Evolutionary conservation across 2,888 invertebrate genomes (phyloP).

Genomic region (Thymelicus lineola): DNA sequence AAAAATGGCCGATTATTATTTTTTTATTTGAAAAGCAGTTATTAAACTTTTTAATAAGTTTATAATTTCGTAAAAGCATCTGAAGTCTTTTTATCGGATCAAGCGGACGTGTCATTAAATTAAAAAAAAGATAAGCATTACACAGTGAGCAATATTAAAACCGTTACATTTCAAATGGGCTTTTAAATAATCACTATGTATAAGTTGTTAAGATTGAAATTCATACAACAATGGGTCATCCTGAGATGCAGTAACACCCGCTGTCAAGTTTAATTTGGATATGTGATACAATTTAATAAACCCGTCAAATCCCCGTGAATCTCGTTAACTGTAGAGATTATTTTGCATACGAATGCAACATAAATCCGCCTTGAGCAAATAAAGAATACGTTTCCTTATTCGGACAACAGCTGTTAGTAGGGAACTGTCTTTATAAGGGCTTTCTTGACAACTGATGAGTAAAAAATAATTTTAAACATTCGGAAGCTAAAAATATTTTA

Average conservation of each 20-base stretch:
- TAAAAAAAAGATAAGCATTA: slow-evolving; percentile 10
- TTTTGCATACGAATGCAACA: slow-evolving; percentile 64
- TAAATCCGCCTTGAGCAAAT: slow-evolving; percentile 67
- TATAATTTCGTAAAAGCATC: too few relatives aligned
- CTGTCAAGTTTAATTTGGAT: slow-evolving; percentile 33
- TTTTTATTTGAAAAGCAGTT: too few relatives aligned
- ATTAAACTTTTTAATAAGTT: too few relatives aligned
- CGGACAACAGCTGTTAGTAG: slow-evolving; percentile 49
- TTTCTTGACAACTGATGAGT: neutral
- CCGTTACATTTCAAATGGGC: neutral
- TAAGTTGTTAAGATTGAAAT: neutral
- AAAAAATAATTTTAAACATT: neutral
- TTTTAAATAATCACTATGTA: neutral
- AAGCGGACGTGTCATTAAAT: slow-evolving; percentile 9
- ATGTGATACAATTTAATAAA: slow-evolving; percentile 62
- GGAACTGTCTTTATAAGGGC: neutral
- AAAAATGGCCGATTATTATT: too few relatives aligned
- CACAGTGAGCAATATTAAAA: slow-evolving; percentile 23
- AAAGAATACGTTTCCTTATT: slow-evolving; percentile 50
- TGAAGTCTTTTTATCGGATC: neutral
- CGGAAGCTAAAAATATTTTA: too few relatives aligned
- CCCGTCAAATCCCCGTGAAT: slow-evolving; percentile 58
- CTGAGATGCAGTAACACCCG: slow-evolving; percentile 11
- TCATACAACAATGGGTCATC: neutral
- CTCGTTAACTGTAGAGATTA: slow-evolving; percentile 51